phyloP scores from a whole-genome alignment of 2,113 vertebrate species.

The Calidris pugnax region DNA sequence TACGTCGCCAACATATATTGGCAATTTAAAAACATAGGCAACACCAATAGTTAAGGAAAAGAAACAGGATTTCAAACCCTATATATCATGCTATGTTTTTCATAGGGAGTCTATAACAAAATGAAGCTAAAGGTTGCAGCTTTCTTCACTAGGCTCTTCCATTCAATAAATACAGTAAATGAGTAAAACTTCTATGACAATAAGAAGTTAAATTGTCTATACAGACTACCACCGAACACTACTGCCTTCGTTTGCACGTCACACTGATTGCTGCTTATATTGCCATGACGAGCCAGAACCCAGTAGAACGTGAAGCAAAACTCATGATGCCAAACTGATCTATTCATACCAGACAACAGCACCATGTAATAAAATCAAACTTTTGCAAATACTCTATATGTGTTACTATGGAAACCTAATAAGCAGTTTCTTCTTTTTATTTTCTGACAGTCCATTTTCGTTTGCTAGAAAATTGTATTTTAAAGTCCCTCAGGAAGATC shows the following conservation, averaged over 20 bases:
- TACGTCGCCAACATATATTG: not conserved
- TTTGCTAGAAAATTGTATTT: not conserved
- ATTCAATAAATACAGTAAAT: not conserved
- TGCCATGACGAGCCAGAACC: not conserved
- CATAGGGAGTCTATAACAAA: not conserved
- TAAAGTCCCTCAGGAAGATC: not conserved
- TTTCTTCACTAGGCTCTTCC: not conserved
- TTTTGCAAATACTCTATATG: not conserved
- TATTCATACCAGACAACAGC: not conserved
- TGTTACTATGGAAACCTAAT: slow-evolving; percentile 1
- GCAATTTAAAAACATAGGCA: not conserved
- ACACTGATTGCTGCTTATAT: not conserved
- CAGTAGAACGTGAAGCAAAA: not conserved
- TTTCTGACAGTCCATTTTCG: not conserved
- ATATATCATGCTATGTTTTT: not conserved
- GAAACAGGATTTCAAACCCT: not conserved
- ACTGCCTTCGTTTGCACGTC: not conserved
- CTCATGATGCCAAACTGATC: not conserved
- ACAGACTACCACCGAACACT: not conserved
- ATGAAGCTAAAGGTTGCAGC: not conserved
- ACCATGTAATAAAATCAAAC: slow-evolving; percentile 16
- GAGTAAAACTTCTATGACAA: not conserved
- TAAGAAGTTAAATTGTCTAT: not conserved
- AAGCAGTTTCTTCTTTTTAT: not conserved
- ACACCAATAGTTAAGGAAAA: not conserved